These are phyloP conservation scores for Hemicentrotus pulcherrimus DNA, from an alignment of 35 echinoderm and acorn worm species.

Conservation along the genomic window DNA sequence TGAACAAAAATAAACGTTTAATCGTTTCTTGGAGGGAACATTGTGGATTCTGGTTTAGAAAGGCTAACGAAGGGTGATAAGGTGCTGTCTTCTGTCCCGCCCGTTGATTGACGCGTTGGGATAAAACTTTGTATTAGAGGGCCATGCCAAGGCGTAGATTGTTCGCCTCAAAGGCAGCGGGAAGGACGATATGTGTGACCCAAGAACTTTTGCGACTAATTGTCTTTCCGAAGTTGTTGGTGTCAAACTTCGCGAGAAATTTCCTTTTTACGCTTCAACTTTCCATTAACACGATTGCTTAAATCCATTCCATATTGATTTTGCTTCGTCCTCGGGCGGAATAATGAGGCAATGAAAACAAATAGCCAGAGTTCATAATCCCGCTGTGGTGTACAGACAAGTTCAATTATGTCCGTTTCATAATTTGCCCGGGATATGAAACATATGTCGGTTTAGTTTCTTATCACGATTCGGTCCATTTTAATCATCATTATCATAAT, in stretches of 20 bases:
- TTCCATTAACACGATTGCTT: background rate
- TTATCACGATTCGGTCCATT: background rate
- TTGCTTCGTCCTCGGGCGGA: background rate
- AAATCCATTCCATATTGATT: constrained; percentile 19
- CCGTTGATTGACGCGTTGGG: constrained; percentile 29
- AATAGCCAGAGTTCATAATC: background rate
- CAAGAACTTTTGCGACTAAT: constrained; percentile 21
- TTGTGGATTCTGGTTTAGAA: background rate
- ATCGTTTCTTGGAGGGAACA: background rate
- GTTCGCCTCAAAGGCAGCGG: background rate
- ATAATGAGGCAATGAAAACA: background rate
- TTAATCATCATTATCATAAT: background rate
- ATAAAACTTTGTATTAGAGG: background rate
- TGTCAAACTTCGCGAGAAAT: background rate
- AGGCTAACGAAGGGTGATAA: background rate
- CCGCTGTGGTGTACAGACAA: background rate
- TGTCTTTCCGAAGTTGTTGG: constrained; percentile 21
- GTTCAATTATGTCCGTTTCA: constrained; percentile 4
- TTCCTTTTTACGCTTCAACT: background rate
- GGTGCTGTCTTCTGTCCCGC: constrained; percentile 26
- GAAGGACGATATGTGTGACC: constrained; percentile 16
- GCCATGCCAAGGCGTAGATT: constrained; percentile 7
- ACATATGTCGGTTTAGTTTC: background rate
- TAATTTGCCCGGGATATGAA: constrained; percentile 3
- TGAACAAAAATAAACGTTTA: background rate